Evolutionary conservation across 2,113 vertebrate genomes (phyloP).

Genomic region (Chlorocebus sabaeus): DNA sequence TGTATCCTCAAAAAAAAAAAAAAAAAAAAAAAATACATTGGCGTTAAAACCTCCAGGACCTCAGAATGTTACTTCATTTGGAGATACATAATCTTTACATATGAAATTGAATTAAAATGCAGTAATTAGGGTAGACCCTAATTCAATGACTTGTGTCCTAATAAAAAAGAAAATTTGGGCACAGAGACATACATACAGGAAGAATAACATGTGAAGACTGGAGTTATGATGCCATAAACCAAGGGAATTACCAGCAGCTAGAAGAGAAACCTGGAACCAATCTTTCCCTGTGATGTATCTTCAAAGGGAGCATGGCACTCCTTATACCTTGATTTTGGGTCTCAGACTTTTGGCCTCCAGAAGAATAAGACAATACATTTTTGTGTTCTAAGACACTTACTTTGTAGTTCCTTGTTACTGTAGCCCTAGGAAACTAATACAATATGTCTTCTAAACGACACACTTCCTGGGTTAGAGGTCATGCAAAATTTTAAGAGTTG

Average conservation of each 20-base stretch:
- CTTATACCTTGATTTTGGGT: neutral
- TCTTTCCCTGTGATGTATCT: neutral
- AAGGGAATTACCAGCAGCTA: neutral
- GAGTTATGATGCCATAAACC: neutral
- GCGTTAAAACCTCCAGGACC: neutral
- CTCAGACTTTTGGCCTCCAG: neutral
- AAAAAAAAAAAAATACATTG: neutral
- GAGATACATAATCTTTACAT: neutral
- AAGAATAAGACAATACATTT: neutral
- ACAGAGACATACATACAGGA: neutral
- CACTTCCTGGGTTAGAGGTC: neutral
- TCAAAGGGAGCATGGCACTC: neutral
- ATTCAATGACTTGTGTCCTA: neutral
- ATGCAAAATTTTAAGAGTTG: neutral
- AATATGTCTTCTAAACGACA: neutral
- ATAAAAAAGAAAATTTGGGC: neutral
- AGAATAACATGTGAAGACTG: neutral
- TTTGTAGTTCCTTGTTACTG: too few species aligned
- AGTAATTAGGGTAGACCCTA: neutral
- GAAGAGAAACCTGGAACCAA: neutral
- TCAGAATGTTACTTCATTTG: neutral
- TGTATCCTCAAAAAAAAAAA: neutral
- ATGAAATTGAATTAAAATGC: neutral
- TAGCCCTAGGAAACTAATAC: neutral
- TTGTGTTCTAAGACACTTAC: neutral